Conservation (phyloP, 2,888 invertebrate species). For the Netelia fuscicornis region DNA sequence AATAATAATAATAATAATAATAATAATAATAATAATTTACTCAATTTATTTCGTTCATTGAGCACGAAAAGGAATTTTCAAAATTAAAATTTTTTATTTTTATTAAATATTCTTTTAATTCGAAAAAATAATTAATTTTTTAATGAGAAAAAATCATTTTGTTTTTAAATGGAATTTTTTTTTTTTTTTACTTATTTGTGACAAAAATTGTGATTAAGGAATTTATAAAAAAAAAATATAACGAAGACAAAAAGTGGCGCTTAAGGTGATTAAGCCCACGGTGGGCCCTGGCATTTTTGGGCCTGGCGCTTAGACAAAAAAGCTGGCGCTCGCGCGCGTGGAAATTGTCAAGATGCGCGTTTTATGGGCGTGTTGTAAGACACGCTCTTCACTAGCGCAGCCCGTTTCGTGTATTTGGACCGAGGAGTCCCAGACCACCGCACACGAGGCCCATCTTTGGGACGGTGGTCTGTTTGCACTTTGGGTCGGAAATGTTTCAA, state of each 20-base stretch:
- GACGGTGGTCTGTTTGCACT: constrained; percentile 65
- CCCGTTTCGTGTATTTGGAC: constrained; percentile 11
- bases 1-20: too few species aligned
- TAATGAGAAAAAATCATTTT: background rate
- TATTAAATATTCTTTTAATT: background rate
- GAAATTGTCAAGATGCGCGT: constrained; percentile 75
- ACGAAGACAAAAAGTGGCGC: constrained; percentile 5
- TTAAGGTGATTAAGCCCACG: constrained; percentile 6
- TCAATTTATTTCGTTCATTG: too few species aligned
- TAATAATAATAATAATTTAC: too few species aligned
- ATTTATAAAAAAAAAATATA: background rate
- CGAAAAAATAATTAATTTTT: background rate
- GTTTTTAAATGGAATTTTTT: background rate
- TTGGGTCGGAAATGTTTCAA: constrained; percentile 35
- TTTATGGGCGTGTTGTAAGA: constrained; percentile 74
- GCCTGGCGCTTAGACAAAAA: constrained; percentile 53
- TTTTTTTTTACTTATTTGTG: too few species aligned
- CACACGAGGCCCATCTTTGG: constrained; percentile 39
- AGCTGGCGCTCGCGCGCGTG: constrained; percentile 69
- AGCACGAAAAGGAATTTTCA: too few species aligned
- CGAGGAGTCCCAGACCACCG: constrained; percentile 64
- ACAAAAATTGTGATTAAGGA: background rate
- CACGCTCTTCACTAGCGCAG: constrained; percentile 33
- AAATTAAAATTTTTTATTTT: too few species aligned
- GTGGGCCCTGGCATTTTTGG: constrained; percentile 39